phyloP scores from a whole-genome alignment of 2,113 vertebrate genomes.

The Cyanoderma ruficeps region DNA sequence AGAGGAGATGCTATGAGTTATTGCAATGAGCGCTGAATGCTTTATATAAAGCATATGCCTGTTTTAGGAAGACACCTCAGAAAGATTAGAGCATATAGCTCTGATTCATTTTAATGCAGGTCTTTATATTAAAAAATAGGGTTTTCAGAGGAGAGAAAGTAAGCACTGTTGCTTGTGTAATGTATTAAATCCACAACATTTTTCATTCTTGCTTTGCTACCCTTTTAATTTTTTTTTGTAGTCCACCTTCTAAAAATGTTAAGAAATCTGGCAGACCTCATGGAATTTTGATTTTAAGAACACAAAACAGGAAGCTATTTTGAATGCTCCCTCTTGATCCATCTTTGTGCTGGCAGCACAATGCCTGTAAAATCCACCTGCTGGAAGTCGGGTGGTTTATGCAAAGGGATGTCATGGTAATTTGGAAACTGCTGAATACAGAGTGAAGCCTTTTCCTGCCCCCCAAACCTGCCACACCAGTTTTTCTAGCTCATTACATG shows the following conservation, averaged over 20 bases:
- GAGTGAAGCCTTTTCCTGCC: conserved; percentile 77
- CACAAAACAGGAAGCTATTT: conserved; percentile 75
- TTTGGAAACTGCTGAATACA: conserved; percentile 81
- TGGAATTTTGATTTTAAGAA: conserved; percentile 55
- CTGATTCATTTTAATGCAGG: not conserved
- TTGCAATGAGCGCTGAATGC: not conserved
- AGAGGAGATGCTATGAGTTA: not conserved
- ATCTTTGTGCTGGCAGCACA: conserved; percentile 76
- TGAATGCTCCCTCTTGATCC: conserved; percentile 69
- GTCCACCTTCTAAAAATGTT: conserved; percentile 43
- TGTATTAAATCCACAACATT: not conserved
- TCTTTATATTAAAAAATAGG: not conserved
- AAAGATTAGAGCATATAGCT: not conserved
- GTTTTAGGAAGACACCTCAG: not conserved
- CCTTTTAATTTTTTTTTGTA: not conserved
- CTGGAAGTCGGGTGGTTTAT: conserved; percentile 86
- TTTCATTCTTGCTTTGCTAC: not conserved
- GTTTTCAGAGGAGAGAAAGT: not conserved
- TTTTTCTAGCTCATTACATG: conserved; percentile 80
- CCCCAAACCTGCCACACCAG: conserved; percentile 72
- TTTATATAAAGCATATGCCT: not conserved
- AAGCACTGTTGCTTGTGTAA: not conserved
- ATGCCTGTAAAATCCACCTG: conserved; percentile 84
- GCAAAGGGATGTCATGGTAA: conserved; percentile 83
- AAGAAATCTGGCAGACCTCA: conserved; percentile 56